Base-by-base conservation (phyloP, 2,113 vertebrate species). In the Rhabdornis inornatus region DNA sequence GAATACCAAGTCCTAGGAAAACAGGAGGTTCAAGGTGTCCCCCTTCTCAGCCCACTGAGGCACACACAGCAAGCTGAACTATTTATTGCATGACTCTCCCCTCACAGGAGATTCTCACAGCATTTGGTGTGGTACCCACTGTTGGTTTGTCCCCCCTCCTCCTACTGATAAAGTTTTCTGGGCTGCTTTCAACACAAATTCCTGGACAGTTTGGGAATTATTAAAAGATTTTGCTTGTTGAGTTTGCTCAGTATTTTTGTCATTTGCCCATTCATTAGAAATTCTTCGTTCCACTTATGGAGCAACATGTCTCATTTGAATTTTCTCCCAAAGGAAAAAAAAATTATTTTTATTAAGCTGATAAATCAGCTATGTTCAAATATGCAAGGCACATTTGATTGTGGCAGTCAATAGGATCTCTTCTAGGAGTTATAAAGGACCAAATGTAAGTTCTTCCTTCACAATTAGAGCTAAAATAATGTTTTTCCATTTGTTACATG, bases 81-180 rank as follows among this genome's bases (percentile, higher is more conserved):
- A 40, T 22, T 15, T 11, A 42, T 4, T 15, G 21, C 49, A 17
- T 2, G 30, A 31, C 30, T 55, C 39, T 31, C 20, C 63, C 39
- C 44, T 63, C 1, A 1, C 44, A 33, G 10, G 33, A 31, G 35
- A 55, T 35, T 31, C 44, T 44, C 14, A 4, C 53, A 63, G 44
- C 24, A 28, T 39, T 71, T 52, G 13, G 2, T 22, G 22, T 11
- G 12, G 42, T 31, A 65, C 10, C 25, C 22, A 31, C 4, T 2
- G 24, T 23, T 61, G 1, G 1, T 30, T 49, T n/a, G 11, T 7
- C 3, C 0, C 4, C 3, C 6, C 7, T 13, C 2, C 9, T 20
- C 33, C 42, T 83, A 30, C 80, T 37, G 25, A n/a, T 30, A 21
- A 53, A 47, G 15, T 70, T 59, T 78, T 39, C 23, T 7, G 42